These are phyloP conservation scores for Limnephilus marmoratus DNA, from an alignment of 2,888 invertebrate species.

Conservation along the genomic window DNA sequence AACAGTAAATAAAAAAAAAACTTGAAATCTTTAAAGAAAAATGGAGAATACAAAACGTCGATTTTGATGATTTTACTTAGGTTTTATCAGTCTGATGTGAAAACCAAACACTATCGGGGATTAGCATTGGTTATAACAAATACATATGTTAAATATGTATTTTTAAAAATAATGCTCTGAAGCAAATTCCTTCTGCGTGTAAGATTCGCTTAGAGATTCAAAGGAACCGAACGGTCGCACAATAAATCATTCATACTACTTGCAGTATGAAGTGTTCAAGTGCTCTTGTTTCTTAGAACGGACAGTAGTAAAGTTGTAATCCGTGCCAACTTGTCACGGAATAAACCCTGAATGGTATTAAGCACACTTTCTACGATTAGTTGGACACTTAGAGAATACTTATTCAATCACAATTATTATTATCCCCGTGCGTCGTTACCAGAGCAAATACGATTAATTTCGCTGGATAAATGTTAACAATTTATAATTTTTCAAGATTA, in stretches of 20 bases:
- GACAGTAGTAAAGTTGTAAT: neutral
- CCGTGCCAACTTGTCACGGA: neutral
- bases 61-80: too few species aligned
- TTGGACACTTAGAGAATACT: neutral
- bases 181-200: neutral
- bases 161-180: too few species aligned
- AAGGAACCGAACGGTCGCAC: neutral
- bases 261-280: neutral
- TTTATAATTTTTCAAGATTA: too few species aligned
- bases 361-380: neutral
- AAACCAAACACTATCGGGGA: too few species aligned
- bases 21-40: too few species aligned
- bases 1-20: too few species aligned
- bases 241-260: neutral
- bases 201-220: neutral
- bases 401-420: neutral
- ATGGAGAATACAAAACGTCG: too few species aligned
- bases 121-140: too few species aligned
- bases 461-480: too few species aligned
- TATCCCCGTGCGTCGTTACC: neutral
- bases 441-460: too few species aligned
- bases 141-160: too few species aligned
- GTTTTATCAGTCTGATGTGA: too few species aligned
- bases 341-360: neutral
- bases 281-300: neutral